Base-by-base conservation (phyloP, 2,888 invertebrate species). In the Agrotis exclamationis region DNA sequence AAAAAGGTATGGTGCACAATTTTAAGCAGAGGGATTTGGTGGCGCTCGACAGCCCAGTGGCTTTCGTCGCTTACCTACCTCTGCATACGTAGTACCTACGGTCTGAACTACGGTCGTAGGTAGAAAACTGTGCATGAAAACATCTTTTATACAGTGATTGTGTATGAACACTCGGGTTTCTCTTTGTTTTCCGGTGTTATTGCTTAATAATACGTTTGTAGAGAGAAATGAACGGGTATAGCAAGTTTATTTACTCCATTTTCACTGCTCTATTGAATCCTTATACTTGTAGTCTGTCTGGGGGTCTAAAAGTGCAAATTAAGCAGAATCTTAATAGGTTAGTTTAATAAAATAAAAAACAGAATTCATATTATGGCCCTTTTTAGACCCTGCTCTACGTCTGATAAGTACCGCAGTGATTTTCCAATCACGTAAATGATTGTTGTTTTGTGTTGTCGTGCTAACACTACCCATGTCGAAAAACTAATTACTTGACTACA, bases 1-100 rank as follows among this genome's bases (percentile, higher is more conserved):
- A 94, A 93, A 94, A 94, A 94, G 93, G 94, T 92, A 89, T 90
- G 93, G 92, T 90, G 94, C 93, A 92, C 94, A 95, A 95, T 95
- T 94, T 95, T 95, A 95, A 96, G 95, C 93, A 95, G 93, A 93
- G 94, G 94, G 95, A 95, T 96, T 95, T 95, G 88, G 90, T 89
- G 87, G 90, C 86, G 87, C 81, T 83, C 76, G 86, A 83, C 82
- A 76, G 87, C 80, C 88, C 87, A 87, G 90, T 89, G 87, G 90
- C 88, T 90, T 91, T 90, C 89, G 87, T 87, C 82, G 78, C 68
- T 73, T 67, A 58, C 72, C 74, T 87, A 86, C 84, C 83, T 80
- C 65, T 88, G 89, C 86, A 82, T 88, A 78, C 63, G 76, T 86
- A 84, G 76, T 86, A 84, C 83, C 59, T 74, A 78, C 56, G 2